Conservation (phyloP, 2,888 invertebrate genomes). For the Drosophila barbarae region DNA sequence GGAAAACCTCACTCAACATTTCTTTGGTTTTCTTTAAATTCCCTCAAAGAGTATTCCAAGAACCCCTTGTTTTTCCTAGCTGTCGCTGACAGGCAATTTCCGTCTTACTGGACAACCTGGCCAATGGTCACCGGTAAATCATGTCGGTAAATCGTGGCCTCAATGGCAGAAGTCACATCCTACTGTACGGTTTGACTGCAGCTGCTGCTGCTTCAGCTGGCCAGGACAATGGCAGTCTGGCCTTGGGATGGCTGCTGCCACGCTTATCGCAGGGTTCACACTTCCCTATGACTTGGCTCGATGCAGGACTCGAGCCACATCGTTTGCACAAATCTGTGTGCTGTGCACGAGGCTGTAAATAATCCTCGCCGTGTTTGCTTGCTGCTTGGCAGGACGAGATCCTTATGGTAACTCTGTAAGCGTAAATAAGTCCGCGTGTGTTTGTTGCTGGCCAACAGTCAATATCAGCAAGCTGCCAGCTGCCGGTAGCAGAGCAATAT, state of each 20-base stretch:
- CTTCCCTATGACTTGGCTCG: conserved; percentile 5
- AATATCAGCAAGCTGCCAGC: conserved; percentile 36
- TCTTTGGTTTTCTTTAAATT: background rate
- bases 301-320: conserved; percentile 5
- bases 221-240: conserved; percentile 51
- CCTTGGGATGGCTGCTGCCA: conserved; percentile 32
- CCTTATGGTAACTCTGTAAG: conserved; percentile 24
- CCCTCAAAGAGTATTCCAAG: too few species aligned
- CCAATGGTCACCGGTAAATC: conserved; percentile 4
- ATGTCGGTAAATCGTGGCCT: conserved; percentile 2
- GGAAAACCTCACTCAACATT: background rate
- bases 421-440: conserved; percentile 22
- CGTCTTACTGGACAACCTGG: background rate
- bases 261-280: conserved; percentile 22
- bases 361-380: conserved; percentile 67
- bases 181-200: background rate
- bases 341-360: conserved; percentile 70
- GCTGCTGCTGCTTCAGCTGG: conserved; percentile 31
- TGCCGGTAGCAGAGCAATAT: conserved; percentile 22
- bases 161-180: background rate
- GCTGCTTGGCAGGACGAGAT: conserved; percentile 45
- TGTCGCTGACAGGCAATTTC: background rate
- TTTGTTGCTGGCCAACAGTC: conserved; percentile 30
- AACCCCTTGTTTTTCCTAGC: background rate
- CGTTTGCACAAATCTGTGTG: conserved; percentile 53